Percentiles rank a stretch among this genome's conserved stretches.
Evolutionary conservation across 2,888 invertebrate species (phyloP).

Genomic region (Heliconius sara): DNA sequence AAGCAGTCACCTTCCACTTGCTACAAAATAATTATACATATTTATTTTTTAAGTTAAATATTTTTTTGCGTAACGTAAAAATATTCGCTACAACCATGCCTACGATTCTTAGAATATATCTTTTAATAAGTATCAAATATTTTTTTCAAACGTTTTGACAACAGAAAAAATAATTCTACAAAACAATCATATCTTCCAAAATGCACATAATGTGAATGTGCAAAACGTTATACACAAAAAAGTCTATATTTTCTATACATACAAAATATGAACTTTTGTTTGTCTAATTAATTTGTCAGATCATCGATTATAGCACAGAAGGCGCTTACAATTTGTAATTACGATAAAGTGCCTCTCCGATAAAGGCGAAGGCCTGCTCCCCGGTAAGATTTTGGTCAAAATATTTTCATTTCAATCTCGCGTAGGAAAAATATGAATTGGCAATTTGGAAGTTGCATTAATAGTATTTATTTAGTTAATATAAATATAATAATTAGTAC

Average conservation of each 20-base stretch:
- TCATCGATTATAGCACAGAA: not conserved
- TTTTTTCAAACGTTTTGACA: too few species aligned
- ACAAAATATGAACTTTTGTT: not conserved
- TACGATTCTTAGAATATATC: too few species aligned
- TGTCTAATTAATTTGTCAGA: not conserved
- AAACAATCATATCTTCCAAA: too few species aligned
- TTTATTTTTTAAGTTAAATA: too few species aligned
- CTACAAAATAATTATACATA: too few species aligned
- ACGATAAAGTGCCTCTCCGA: slow-evolving; percentile 14
- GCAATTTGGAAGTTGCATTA: not conserved
- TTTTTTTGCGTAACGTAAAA: too few species aligned
- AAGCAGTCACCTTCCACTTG: too few species aligned
- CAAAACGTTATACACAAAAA: not conserved
- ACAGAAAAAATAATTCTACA: too few species aligned
- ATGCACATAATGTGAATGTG: too few species aligned
- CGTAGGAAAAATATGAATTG: not conserved
- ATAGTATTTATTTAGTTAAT: not conserved
- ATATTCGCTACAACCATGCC: too few species aligned
- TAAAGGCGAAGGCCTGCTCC: not conserved
- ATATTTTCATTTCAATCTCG: not conserved
- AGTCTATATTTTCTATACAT: not conserved
- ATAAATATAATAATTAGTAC: not conserved
- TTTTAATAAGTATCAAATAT: too few species aligned
- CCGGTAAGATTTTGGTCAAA: not conserved
- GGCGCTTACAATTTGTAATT: slow-evolving; percentile 5